Evolutionary conservation across 2,888 invertebrate species (phyloP).

Genomic region (Biston stratarius): DNA sequence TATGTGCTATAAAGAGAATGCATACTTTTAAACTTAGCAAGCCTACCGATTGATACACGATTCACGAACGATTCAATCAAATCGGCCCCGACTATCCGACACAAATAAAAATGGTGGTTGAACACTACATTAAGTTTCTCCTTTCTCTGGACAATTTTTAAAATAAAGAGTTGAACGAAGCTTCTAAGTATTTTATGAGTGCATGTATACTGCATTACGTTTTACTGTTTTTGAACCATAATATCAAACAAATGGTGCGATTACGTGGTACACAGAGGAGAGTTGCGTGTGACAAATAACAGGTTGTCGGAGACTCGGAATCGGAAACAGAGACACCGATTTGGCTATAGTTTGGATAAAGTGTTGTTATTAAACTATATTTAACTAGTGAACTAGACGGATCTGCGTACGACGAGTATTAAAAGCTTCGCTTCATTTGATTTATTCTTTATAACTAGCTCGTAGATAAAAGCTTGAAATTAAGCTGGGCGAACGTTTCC

Average conservation of each 20-base stretch:
- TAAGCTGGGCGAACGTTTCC: slow-evolving; percentile 69
- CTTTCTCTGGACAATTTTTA: slow-evolving; percentile 71
- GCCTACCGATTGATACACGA: slow-evolving; percentile 35
- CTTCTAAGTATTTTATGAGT: slow-evolving; percentile 53
- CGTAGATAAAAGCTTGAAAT: slow-evolving; percentile 47
- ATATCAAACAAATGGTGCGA: slow-evolving; percentile 63
- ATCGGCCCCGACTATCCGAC: slow-evolving; percentile 32
- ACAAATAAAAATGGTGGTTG: slow-evolving; percentile 84
- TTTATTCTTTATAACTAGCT: slow-evolving; percentile 43
- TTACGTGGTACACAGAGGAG: slow-evolving; percentile 72
- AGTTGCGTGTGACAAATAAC: slow-evolving; percentile 83
- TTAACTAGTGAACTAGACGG: slow-evolving; percentile 51
- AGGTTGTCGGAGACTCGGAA: slow-evolving; percentile 79
- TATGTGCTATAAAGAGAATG: slow-evolving; percentile 5
- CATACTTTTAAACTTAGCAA: slow-evolving; percentile 24
- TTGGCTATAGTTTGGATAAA: slow-evolving; percentile 73
- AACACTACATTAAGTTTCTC: slow-evolving; percentile 60
- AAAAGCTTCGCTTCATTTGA: slow-evolving; percentile 30
- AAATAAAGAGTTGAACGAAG: slow-evolving; percentile 57
- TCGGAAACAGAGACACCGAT: slow-evolving; percentile 67
- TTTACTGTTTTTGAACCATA: slow-evolving; percentile 57
- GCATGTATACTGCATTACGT: slow-evolving; percentile 54
- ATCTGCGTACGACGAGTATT: slow-evolving; percentile 25
- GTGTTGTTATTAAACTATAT: slow-evolving; percentile 68
- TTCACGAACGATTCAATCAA: slow-evolving; percentile 41